Evolutionary conservation across 2,797 vertebrate species (phyloP).

Genomic region (Anguilla megastoma): DNA sequence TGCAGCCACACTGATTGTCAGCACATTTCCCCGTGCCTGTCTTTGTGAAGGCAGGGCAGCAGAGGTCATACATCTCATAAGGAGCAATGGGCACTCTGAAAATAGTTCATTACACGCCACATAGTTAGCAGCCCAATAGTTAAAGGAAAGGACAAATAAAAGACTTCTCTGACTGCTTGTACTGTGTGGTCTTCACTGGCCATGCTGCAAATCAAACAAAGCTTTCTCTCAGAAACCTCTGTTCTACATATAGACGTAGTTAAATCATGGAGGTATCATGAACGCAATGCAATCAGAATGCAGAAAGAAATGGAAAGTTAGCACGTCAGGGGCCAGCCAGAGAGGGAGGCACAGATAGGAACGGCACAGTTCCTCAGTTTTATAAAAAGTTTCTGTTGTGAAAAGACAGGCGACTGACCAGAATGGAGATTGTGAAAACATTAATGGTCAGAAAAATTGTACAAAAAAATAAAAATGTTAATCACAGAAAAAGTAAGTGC

Average conservation of each 20-base stretch:
- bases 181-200: background rate
- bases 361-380: background rate
- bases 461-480: background rate
- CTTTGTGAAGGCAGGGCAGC: background rate
- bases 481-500: background rate
- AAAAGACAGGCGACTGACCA: background rate
- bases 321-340: background rate
- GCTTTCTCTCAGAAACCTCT: background rate
- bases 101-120: conserved; percentile 17
- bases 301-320: background rate
- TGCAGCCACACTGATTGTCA: background rate
- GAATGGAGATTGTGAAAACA: background rate
- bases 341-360: background rate
- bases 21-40: background rate
- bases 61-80: conserved; percentile 23
- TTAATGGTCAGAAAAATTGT: background rate
- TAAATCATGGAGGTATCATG: background rate
- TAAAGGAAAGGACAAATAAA: conserved; percentile 19
- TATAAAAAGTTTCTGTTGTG: background rate
- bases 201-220: background rate
- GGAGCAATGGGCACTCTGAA: background rate
- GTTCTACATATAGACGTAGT: background rate
- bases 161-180: background rate
- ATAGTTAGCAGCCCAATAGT: background rate
- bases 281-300: background rate